Evolutionary conservation across 2,888 invertebrate species (phyloP).

Genomic region (Acronicta psi): DNA sequence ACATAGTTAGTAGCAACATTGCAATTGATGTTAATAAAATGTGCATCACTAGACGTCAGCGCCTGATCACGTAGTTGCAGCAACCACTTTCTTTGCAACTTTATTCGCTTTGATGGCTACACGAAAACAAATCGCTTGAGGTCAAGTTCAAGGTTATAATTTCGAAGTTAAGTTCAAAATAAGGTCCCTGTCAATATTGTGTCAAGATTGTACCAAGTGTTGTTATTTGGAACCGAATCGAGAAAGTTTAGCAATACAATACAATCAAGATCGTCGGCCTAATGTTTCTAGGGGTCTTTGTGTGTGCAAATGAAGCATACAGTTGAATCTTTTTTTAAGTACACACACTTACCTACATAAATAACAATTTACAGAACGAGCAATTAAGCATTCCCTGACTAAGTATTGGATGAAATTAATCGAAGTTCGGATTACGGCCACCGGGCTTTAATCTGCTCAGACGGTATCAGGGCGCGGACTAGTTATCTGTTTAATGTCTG

Average conservation of each 20-base stretch:
- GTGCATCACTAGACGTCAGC: constrained; percentile 10
- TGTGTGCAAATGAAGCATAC: constrained; percentile 26
- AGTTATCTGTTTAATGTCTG: constrained; percentile 90
- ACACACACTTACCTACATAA: constrained; percentile 57
- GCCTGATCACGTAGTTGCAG: constrained; percentile 29
- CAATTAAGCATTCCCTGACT: constrained; percentile 78
- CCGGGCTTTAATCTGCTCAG: constrained; percentile 85
- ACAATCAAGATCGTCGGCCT: constrained; percentile 42
- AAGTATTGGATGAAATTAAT: constrained; percentile 88
- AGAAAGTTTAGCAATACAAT: constrained; percentile 17
- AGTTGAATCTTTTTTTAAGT: constrained; percentile 46
- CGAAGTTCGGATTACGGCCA: constrained; percentile 87
- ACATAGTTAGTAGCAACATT: neutral
- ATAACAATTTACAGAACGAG: constrained; percentile 72
- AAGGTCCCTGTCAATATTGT: neutral
- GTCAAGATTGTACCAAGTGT: neutral
- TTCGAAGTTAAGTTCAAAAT: neutral
- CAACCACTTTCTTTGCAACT: constrained; percentile 35
- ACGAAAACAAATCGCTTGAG: neutral
- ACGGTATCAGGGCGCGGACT: constrained; percentile 87
- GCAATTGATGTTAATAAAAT: neutral
- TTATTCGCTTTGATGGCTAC: neutral
- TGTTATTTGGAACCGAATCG: neutral
- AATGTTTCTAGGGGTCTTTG: constrained; percentile 9
- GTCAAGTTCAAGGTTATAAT: constrained; percentile 5